Base-by-base conservation (phyloP, 2,113 vertebrate genomes). In the Pangasianodon hypophthalmus region DNA sequence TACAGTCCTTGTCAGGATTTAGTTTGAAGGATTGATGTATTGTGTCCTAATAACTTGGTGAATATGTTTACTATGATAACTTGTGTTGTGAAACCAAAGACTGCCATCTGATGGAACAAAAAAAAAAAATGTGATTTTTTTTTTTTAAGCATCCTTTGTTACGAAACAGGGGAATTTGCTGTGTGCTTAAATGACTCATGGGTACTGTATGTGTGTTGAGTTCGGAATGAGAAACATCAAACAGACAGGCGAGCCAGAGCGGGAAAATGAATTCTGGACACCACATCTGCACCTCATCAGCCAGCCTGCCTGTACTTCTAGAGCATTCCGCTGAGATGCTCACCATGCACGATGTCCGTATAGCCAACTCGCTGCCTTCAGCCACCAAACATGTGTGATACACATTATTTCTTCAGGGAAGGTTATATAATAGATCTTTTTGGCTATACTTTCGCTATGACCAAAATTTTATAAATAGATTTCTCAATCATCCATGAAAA, bases 271-370 rank as follows among this genome's bases (percentile, higher is more conserved):
- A 60, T 88, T 86, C 84, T 41, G 50, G 80, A 79, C 50, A 75
- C 77, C 84, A 92, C 91, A 90, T 90, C 87, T 91, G 91, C 56
- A 82, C 75, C 88, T 91, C 91, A 86, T 92, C 89, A 92, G 69
- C 69, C 32, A 46, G 77, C 46, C 77, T 2, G 83, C 84, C 84
- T 80, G 84, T 64, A 56, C 87, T 87, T 92, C 79, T 69, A 2
- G 67, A 83, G 18, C 58, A 0, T 71, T 87, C 50, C 67, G 24
- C 69, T 41, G 41, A 85, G 60, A 52, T 48, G 77, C 60, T 80
- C 73, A 56, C 73, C 84, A 87, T 89, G 60, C 64, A 80, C 48
- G n/a, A 87, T 75, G 16, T 89, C 89, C 46, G 56, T 71, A 58
- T 69, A 41, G 71, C 32, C 85, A 86, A 73, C 67, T 86, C 64